Evolutionary conservation across 2,113 vertebrate species (phyloP).

Genomic region (Murina feae): DNA sequence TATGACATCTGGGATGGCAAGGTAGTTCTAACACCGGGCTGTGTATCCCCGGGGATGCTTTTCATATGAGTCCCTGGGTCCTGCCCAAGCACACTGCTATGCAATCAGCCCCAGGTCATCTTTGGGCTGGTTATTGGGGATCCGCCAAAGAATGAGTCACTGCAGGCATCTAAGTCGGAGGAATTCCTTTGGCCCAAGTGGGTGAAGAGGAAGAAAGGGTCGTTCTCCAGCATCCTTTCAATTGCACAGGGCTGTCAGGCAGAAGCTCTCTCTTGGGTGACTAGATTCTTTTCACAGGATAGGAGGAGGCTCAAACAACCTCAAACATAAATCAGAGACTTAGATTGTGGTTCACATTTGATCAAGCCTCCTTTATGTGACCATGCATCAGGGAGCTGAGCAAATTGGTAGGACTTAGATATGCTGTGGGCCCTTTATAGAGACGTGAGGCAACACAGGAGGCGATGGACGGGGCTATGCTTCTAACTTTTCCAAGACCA

Average conservation of each 20-base stretch:
- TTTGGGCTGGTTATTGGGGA: neutral
- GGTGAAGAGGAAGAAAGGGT: neutral
- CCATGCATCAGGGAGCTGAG: neutral
- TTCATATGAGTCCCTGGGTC: neutral
- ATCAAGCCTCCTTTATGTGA: neutral
- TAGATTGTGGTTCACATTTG: neutral
- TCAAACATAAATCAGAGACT: neutral
- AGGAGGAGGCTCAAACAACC: neutral
- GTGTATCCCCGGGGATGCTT: neutral
- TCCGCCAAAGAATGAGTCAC: slow-evolving; percentile 31
- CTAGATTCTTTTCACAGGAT: neutral
- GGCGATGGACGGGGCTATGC: neutral
- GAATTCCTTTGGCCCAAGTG: neutral
- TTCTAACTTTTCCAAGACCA: neutral
- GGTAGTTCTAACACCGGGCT: neutral
- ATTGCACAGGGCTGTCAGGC: neutral
- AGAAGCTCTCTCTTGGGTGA: neutral
- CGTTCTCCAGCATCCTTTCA: neutral
- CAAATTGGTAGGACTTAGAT: neutral
- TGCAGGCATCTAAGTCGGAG: slow-evolving; percentile 16
- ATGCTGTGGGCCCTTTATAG: neutral
- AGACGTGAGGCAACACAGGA: neutral
- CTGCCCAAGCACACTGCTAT: neutral
- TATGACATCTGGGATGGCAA: neutral
- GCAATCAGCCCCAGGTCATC: neutral